These are phyloP conservation scores for Cyphomyrus plagiostoma DNA, from an alignment of 2,113 vertebrate species.

Conservation along the genomic window DNA sequence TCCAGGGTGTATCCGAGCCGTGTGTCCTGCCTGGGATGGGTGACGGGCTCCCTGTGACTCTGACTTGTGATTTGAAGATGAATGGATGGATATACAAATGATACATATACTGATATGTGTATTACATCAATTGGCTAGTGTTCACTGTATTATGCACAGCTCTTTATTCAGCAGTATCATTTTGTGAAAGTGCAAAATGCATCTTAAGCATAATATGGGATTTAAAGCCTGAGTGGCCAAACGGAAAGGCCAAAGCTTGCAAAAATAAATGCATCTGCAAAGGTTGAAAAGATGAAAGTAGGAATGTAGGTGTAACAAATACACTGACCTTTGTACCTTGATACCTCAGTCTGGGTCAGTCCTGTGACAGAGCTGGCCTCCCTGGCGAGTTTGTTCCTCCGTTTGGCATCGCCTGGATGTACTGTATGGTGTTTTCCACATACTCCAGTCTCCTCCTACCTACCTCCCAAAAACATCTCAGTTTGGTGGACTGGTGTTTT, in stretches of 20 bases:
- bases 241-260: background rate
- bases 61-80: background rate
- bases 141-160: background rate
- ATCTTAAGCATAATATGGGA: background rate
- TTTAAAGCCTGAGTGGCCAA: background rate
- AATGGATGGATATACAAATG: background rate
- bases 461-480: background rate
- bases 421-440: background rate
- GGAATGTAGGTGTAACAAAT: background rate
- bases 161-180: background rate
- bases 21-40: background rate
- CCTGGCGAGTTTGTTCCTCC: background rate
- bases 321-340: background rate
- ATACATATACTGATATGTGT: background rate
- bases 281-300: background rate
- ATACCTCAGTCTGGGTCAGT: too few relatives aligned
- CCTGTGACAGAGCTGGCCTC: background rate
- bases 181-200: background rate
- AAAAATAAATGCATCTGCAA: background rate
- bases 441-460: background rate
- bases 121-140: background rate
- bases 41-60: background rate
- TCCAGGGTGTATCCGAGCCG: background rate
- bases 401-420: background rate
- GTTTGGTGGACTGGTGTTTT: background rate